Percentiles rank a stretch among this genome's conserved stretches.
These are phyloP conservation scores for Eulithis prunata DNA, from an alignment of 2,888 invertebrate species.

Conservation along the genomic window DNA sequence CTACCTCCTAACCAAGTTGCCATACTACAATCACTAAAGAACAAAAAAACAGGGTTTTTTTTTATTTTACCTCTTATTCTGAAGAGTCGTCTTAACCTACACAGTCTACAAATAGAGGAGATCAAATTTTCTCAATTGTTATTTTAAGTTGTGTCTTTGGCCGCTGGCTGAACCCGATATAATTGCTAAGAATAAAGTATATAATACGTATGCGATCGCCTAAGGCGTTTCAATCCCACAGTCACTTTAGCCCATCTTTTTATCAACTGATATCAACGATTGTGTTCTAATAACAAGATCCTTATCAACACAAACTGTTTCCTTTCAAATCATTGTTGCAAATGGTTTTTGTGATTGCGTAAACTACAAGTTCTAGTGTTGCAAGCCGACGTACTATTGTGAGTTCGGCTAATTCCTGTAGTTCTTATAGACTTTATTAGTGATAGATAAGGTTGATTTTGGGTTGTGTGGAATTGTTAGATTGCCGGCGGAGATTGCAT, in stretches of 20 bases:
- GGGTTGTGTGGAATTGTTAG: slow-evolving; percentile 42
- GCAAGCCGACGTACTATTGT: slow-evolving; percentile 62
- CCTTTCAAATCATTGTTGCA: slow-evolving; percentile 42
- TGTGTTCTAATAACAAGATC: slow-evolving; percentile 42
- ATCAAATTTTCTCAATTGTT: too few species aligned
- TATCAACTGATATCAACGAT: slow-evolving; percentile 28
- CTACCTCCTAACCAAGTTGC: too few species aligned
- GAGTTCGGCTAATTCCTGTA: slow-evolving; percentile 21
- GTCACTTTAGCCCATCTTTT: slow-evolving; percentile 5
- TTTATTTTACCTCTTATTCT: too few species aligned
- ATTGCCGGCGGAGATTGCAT: slow-evolving; percentile 75
- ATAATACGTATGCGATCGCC: not conserved
- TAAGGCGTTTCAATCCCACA: slow-evolving; percentile 11
- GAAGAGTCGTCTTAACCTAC: too few species aligned
- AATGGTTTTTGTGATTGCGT: slow-evolving; percentile 45
- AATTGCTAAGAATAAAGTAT: not conserved
- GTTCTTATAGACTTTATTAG: slow-evolving; percentile 4
- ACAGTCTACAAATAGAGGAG: too few species aligned
- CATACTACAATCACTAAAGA: too few species aligned
- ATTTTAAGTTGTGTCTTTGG: too few species aligned
- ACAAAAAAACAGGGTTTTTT: too few species aligned
- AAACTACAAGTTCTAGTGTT: slow-evolving; percentile 78
- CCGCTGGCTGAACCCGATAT: too few species aligned
- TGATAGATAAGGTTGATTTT: slow-evolving; percentile 38
- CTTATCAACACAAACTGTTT: slow-evolving; percentile 55